phyloP scores from a whole-genome alignment of 2,113 vertebrate species.

The Arothron firmamentum region DNA sequence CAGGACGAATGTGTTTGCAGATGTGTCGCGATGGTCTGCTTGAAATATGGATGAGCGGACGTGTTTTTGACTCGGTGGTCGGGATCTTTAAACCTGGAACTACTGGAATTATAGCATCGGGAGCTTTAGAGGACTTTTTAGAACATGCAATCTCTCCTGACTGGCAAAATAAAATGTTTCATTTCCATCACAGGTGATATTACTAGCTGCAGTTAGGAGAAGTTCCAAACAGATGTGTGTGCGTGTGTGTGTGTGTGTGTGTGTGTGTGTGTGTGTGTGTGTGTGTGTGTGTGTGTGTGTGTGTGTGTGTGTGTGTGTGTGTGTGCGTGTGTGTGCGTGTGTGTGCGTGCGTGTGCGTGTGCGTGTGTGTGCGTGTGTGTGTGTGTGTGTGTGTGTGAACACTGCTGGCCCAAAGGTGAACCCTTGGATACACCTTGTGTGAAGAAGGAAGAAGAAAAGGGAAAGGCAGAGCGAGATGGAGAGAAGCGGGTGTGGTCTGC shows the following conservation, averaged over 20 bases:
- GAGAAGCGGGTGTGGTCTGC: constrained; percentile 60
- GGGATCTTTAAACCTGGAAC: too few species aligned
- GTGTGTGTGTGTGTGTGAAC: constrained; percentile 53
- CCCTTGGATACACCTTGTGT: constrained; percentile 54
- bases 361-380: too few species aligned
- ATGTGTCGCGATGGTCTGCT: constrained; percentile 2
- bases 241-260: constrained; percentile 33
- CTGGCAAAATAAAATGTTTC: neutral
- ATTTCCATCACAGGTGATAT: neutral
- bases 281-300: too few species aligned
- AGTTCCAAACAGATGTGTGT: constrained; percentile 56
- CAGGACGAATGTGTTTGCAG: constrained; percentile 27
- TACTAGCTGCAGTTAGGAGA: constrained; percentile 6
- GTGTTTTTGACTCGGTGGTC: neutral
- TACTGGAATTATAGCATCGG: too few species aligned
- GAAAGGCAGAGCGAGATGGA: constrained; percentile 50
- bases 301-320: constrained; percentile 39
- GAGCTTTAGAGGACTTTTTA: neutral
- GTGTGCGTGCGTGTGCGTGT: too few species aligned
- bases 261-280: too few species aligned
- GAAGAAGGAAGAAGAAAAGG: constrained; percentile 61
- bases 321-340: constrained; percentile 27
- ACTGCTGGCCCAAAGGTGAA: constrained; percentile 67
- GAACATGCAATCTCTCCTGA: neutral
- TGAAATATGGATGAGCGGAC: neutral